Conservation (phyloP, 2,888 invertebrate species). For the Oligia latruncula region DNA sequence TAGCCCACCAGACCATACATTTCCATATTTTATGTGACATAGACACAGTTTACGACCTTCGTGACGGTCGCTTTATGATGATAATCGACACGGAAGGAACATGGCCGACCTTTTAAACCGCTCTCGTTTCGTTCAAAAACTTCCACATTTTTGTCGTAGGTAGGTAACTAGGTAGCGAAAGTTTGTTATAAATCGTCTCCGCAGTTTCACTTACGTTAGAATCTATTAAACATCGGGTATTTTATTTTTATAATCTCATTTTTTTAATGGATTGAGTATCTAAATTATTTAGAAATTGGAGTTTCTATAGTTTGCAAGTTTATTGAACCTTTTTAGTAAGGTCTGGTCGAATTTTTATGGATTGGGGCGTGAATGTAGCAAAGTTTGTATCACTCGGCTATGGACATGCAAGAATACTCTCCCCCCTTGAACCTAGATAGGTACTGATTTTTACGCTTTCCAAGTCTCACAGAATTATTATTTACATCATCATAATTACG, state of each 20-base stretch:
- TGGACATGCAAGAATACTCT: background rate
- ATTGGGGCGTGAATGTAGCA: background rate
- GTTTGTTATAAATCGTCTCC: slow-evolving; percentile 41
- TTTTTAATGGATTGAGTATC: slow-evolving; percentile 12
- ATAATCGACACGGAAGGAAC: slow-evolving; percentile 55
- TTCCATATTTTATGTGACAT: slow-evolving; percentile 51
- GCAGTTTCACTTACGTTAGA: slow-evolving; percentile 35
- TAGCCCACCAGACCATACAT: slow-evolving; percentile 39
- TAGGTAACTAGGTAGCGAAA: slow-evolving; percentile 46
- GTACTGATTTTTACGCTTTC: background rate
- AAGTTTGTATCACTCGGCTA: background rate
- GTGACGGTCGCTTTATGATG: slow-evolving; percentile 51
- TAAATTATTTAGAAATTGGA: slow-evolving; percentile 20
- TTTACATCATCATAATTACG: background rate
- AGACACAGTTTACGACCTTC: slow-evolving; percentile 55
- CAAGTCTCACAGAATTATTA: background rate
- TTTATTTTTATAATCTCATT: slow-evolving; percentile 11
- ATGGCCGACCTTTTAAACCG: slow-evolving; percentile 37
- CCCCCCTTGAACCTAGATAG: too few species aligned
- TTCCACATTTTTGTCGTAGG: slow-evolving; percentile 36
- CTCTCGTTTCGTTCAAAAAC: slow-evolving; percentile 55
- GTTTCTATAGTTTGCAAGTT: background rate
- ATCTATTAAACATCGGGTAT: slow-evolving; percentile 32
- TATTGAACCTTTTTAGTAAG: slow-evolving; percentile 10
- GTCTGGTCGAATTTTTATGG: background rate